Evolutionary conservation across 2,113 vertebrate species (phyloP).

Genomic region (Phyllostomus discolor): DNA sequence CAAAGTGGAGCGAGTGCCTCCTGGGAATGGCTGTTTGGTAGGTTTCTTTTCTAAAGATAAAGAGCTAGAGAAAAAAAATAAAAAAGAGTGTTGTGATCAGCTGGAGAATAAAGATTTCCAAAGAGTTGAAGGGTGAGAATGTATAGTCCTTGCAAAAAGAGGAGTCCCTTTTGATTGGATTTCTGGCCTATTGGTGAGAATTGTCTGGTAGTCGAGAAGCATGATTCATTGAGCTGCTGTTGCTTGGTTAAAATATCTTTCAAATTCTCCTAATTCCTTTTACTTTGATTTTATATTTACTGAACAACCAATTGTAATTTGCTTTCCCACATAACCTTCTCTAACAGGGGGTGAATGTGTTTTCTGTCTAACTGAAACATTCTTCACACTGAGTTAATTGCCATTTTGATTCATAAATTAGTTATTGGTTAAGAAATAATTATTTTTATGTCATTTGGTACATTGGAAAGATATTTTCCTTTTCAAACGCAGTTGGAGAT

Average conservation of each 20-base stretch:
- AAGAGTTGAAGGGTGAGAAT: not conserved
- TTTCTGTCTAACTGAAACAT: not conserved
- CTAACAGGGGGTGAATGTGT: not conserved
- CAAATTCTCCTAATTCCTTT: not conserved
- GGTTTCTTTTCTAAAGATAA: not conserved
- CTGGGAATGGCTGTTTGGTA: not conserved
- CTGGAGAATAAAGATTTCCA: not conserved
- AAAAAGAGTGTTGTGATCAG: not conserved
- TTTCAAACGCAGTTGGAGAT: constrained; percentile 44
- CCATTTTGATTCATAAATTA: not conserved
- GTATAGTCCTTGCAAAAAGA: not conserved
- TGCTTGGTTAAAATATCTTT: constrained; percentile 27
- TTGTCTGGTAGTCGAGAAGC: not conserved
- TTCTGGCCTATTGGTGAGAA: not conserved
- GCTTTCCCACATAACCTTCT: not conserved
- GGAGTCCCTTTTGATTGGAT: not conserved
- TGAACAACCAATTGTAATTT: constrained; percentile 35
- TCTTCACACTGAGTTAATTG: not conserved
- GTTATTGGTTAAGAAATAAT: not conserved
- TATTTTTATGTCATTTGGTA: not conserved
- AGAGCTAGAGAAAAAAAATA: not conserved
- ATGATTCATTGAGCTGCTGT: not conserved
- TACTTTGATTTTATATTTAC: constrained; percentile 26
- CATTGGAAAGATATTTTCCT: constrained; percentile 8
- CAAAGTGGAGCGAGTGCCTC: not conserved